Evolutionary conservation across 1,140 invertebrate genomes (phyloP).

Genomic region (Drosophila dunni): DNA sequence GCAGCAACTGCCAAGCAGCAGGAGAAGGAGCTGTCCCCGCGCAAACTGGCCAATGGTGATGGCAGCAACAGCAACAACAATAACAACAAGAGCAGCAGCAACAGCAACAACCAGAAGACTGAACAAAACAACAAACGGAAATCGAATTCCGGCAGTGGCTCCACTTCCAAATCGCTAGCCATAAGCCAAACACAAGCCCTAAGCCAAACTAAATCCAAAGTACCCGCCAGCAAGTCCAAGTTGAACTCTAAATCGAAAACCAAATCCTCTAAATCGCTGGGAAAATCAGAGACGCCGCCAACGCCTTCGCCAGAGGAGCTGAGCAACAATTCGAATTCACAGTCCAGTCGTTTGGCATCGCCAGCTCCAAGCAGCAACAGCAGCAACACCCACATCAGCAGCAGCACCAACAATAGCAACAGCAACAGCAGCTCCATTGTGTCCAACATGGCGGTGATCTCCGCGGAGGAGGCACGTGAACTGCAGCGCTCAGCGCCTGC

Average conservation of each 20-base stretch:
- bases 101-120: conserved; percentile 4
- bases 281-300: background rate
- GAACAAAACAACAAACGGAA: background rate
- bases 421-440: conserved; percentile 45
- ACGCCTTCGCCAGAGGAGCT: conserved; percentile 33
- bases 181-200: background rate
- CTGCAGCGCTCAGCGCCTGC: conserved; percentile 58
- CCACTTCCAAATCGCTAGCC: conserved; percentile 18
- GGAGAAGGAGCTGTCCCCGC: background rate
- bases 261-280: background rate
- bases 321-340: conserved; percentile 22
- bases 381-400: conserved; percentile 43
- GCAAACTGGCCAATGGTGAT: conserved; percentile 12
- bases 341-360: conserved; percentile 23
- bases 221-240: background rate
- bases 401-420: background rate
- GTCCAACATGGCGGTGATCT: conserved; percentile 70
- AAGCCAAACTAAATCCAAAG: background rate
- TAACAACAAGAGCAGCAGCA: conserved; percentile 3
- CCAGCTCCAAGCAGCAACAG: conserved; percentile 32
- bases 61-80: background rate
- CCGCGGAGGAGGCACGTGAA: conserved; percentile 64
- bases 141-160: background rate
- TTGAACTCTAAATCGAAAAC: conserved; percentile 8
- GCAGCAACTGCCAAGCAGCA: background rate